Evolutionary conservation across 2,888 invertebrate genomes (phyloP).

Genomic region (Chesias legatella): DNA sequence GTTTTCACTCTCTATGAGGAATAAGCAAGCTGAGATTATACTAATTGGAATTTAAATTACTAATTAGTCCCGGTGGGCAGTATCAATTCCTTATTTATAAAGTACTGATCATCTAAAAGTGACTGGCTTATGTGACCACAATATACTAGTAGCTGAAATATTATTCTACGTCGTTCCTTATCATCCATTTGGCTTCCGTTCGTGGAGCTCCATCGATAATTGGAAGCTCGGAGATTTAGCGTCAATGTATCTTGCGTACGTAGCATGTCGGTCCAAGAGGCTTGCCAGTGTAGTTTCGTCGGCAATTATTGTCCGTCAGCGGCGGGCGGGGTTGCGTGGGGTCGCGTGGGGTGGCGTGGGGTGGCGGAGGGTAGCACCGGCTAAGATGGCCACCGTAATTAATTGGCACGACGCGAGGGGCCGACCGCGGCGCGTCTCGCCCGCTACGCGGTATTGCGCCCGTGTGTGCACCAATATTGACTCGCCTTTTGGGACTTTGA

Average conservation of each 20-base stretch:
- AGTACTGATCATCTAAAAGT: no score
- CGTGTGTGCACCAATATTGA: conserved; percentile 36
- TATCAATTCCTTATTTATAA: no score
- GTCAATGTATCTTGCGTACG: conserved; percentile 16
- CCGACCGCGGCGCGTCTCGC: conserved; percentile 75
- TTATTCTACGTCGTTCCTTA: no score
- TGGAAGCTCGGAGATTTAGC: conserved; percentile 8
- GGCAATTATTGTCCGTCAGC: conserved; percentile 78
- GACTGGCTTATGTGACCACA: no score
- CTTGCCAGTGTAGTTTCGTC: conserved; percentile 28
- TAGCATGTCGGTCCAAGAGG: conserved; percentile 8
- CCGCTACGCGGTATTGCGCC: conserved; percentile 70
- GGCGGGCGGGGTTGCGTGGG: conserved; percentile 36
- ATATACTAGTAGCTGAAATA: no score
- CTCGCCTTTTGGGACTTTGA: conserved; percentile 19
- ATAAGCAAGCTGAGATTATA: no score
- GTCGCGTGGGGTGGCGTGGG: conserved; percentile 35
- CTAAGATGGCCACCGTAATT: conserved; percentile 80
- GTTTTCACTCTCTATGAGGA: no score
- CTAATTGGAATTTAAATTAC: no score
- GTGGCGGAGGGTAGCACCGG: conserved; percentile 39
- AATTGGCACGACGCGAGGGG: conserved; percentile 80
- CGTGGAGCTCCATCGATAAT: conserved; percentile 10
- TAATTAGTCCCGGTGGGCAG: no score
- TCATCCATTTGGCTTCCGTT: no score